A percentile compares a stretch with the other conserved stretches of the same genome.
Evolutionary conservation across 2,113 vertebrate genomes (phyloP).

Genomic region (Lamprotornis superbus): DNA sequence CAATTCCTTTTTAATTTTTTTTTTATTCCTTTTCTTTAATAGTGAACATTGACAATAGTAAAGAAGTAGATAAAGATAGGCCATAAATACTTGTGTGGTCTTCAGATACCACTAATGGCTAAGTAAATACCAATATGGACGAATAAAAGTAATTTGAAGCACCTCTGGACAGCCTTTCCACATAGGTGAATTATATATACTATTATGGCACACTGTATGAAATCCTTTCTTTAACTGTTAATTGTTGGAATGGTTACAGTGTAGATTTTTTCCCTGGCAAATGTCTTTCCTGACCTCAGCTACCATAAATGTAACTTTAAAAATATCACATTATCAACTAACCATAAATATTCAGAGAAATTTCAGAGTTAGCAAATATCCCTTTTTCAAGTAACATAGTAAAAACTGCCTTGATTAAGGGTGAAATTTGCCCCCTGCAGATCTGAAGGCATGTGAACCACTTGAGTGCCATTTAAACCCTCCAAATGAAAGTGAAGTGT

Average conservation of each 20-base stretch:
- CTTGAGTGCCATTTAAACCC: neutral
- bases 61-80: neutral
- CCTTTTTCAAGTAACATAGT: neutral
- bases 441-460: neutral
- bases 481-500: constrained; percentile 28
- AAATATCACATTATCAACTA: neutral
- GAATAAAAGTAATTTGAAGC: neutral
- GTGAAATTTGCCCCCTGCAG: neutral
- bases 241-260: neutral
- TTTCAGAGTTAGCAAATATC: neutral
- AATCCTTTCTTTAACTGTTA: neutral
- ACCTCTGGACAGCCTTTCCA: neutral
- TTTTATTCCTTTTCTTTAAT: neutral
- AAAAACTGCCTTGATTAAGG: constrained; percentile 5
- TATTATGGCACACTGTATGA: neutral
- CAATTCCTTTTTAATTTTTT: neutral
- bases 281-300: neutral
- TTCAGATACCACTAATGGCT: neutral
- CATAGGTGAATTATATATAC: neutral
- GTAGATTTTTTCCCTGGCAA: neutral
- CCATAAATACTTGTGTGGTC: neutral
- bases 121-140: neutral
- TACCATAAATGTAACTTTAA: neutral
- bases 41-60: neutral
- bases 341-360: neutral